Evolutionary conservation across 2,888 invertebrate genomes (phyloP), one percentile per base, ranked within the genome.

Genomic region (Cyaniris semiargus): DNA sequence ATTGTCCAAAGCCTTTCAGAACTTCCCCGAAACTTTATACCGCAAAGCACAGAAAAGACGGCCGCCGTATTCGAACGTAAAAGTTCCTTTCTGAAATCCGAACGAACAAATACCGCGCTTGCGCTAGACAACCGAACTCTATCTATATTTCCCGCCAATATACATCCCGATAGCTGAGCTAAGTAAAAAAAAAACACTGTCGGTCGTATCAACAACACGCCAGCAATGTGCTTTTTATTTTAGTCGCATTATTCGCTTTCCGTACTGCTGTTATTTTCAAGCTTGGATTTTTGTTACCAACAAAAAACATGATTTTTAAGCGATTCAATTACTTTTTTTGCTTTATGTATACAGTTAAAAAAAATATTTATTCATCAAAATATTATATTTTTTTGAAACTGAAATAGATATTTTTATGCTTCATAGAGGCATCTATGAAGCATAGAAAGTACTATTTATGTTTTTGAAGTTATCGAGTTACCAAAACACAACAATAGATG

Each of bases 61-160:
- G 83, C 84, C 87, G 85, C 86, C 84, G 84, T 87, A 18, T 87
- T 86, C 83, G 84, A 86, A 86, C 86, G 86, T 83, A 74, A 74
- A 74, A 74, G 53, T 74, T 74, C 7, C 3, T 74, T 74, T 74
- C 48, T 34, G 48, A 27, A 53, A 74, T 74, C 53, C 7, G 53
- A 27, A 23, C 44, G 31, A 71, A 38, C 21, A 23, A 72, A 48
- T 53, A 74, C 23, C 53, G 48, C 74, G 74, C 74, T 74, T 74
- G 74, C 74, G 74, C 48, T 48, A 23, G 53, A 74, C 74, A 27
- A 48, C 74, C 72, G 44, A 74, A 53, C 74, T 72, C 72, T 72
- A 72, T 74, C 74, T 74, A 48, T 31, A 27, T 74, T 74, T 74
- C 74, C 74, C 74, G 74, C 74, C 74, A 53, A 27, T 8, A 18